Evolutionary conservation across 30 jellyfish, hydroid and myxozoan species (phyloP).

Genomic region (Sanderia malayensis): DNA sequence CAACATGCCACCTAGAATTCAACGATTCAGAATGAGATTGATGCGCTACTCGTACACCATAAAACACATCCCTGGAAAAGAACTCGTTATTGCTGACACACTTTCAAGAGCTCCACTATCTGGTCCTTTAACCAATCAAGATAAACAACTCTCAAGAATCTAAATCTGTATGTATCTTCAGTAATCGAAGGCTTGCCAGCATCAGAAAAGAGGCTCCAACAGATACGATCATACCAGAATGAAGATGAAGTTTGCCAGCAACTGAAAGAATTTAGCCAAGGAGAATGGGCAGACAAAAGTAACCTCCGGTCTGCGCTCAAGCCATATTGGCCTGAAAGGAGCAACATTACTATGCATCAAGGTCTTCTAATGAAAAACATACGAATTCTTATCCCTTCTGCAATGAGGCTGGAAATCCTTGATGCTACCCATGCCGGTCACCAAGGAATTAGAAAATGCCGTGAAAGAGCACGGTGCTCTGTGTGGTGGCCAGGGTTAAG

Average conservation of each 20-base stretch:
- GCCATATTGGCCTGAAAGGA: constrained; percentile 25
- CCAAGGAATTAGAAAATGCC: constrained; percentile 23
- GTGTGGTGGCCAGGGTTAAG: constrained; percentile 22
- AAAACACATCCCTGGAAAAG: constrained; percentile 8
- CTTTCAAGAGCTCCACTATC: not conserved
- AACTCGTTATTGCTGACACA: constrained; percentile 7
- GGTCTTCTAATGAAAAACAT: constrained; percentile 13
- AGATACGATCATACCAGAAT: not conserved
- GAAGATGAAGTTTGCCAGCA: not conserved
- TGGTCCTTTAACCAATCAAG: not conserved
- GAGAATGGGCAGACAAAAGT: constrained; percentile 41
- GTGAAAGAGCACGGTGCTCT: constrained; percentile 24
- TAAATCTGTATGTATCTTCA: not conserved
- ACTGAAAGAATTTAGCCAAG: not conserved
- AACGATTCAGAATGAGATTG: constrained; percentile 13
- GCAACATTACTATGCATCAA: constrained; percentile 5
- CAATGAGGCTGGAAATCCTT: constrained; percentile 7
- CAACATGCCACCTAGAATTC: constrained; percentile 11
- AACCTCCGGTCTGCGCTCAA: constrained; percentile 18
- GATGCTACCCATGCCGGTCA: constrained; percentile 20
- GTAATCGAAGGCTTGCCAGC: constrained; percentile 21
- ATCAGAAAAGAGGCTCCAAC: constrained; percentile 21
- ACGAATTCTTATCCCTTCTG: constrained; percentile 11
- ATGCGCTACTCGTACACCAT: not conserved
- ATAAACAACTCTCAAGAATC: not conserved